Base-by-base conservation (phyloP, 2,113 vertebrate genomes). In the Hucho hucho region DNA sequence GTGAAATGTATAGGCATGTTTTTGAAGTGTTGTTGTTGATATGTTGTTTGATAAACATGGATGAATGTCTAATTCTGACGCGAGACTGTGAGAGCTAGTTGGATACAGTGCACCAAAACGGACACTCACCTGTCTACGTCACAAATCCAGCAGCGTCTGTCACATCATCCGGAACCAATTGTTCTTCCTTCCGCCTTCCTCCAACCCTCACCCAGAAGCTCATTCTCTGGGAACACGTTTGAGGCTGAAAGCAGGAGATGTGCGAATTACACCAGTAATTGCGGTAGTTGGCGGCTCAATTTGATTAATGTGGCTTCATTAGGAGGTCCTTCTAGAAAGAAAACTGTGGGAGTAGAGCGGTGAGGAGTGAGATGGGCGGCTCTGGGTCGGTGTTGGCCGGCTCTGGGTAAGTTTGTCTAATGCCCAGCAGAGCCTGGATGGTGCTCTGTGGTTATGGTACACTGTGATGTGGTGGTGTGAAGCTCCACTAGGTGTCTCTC, bases 401-500 rank as follows among this genome's bases (percentile, higher is more conserved):
- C 37, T 43, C 37, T 43, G 58, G n/a, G n/a, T 61, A 22, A 16
- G n/a, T 61, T 61, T 6, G 58, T 61, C 7, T 22, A 22, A 61
- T n/a, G n/a, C 6, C 58, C 58, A 22, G 69, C 73, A 61, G 58
- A 22, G 49, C 49, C 49, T 53, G 14, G 47, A 18, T 16, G 47
- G 47, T 53, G 13, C 47, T 53, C 47, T 53, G 47, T 53, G 14
- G 47, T 14, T 53, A 16, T 18, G 12, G 12, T 53, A 53, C 47
- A 14, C 14, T 53, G 14, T 53, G 14, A 13, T 53, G 14, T 53
- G 12, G 14, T 53, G 49, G 13, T 65, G 64, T 65, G 24, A 14
- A 69, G 5, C 70, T 86, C 89, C 92, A 90, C 89, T 85, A 92
- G 89, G 81, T 89, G 92, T 87, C 91, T 85, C 89, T 89, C 87